Percentiles rank a stretch among this genome's conserved stretches.
Evolutionary conservation across 2,113 vertebrate species (phyloP).

Genomic region (Xenopus laevis): DNA sequence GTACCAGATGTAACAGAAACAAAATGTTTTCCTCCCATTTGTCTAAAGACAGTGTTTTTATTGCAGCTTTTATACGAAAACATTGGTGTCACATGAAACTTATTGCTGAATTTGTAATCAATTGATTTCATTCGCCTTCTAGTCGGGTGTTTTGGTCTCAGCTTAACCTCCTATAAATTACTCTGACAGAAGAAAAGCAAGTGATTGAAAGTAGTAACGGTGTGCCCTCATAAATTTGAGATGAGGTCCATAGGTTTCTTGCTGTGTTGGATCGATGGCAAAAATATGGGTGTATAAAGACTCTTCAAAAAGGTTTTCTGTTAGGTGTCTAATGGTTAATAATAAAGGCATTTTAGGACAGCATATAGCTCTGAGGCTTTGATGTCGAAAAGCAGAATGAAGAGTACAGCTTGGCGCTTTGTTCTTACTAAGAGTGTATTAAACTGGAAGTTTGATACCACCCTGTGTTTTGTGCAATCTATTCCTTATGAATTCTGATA

Average conservation of each 20-base stretch:
- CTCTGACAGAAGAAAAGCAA: constrained; percentile 43
- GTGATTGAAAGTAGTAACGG: constrained; percentile 47
- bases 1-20: too few relatives aligned
- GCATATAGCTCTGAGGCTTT: background rate
- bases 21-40: too few relatives aligned
- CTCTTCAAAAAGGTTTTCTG: constrained; percentile 43
- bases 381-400: background rate
- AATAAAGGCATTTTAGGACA: constrained; percentile 12
- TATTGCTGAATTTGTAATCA: constrained; percentile 47
- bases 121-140: constrained; percentile 50
- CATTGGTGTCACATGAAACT: background rate
- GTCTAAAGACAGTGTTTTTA: too few relatives aligned
- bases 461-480: too few relatives aligned
- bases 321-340: constrained; percentile 14
- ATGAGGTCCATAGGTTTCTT: constrained; percentile 42
- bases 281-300: constrained; percentile 40
- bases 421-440: background rate
- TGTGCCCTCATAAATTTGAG: constrained; percentile 51
- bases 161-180: constrained; percentile 54
- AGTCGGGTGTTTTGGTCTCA: constrained; percentile 44
- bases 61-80: background rate
- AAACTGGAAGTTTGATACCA: too few relatives aligned
- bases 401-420: background rate
- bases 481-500: too few relatives aligned
- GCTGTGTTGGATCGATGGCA: constrained; percentile 39